Percentiles rank a stretch among this genome's conserved stretches.
phyloP scores from a whole-genome alignment of 2,888 invertebrate genomes.

The Frankliniella fusca region DNA sequence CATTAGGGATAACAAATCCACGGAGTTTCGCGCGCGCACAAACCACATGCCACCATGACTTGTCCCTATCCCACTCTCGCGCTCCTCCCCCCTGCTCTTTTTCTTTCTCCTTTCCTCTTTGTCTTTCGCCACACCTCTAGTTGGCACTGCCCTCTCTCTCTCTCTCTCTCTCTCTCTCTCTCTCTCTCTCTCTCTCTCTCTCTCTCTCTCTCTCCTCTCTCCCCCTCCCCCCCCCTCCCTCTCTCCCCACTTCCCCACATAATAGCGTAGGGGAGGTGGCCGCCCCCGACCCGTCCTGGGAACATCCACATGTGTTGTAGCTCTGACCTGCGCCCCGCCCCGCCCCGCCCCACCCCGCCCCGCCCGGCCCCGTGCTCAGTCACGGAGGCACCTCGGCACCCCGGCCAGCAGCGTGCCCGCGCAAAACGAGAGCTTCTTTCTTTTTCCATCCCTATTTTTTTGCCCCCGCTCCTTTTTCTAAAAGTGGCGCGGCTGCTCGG shows the following conservation, averaged over 20 bases:
- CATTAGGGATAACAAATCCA: neutral
- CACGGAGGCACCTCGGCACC: neutral
- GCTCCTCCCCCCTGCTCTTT: neutral
- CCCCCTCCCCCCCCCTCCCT: neutral
- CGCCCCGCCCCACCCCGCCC: neutral
- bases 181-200: slow-evolving; percentile 31
- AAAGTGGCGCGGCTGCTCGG: too few species aligned
- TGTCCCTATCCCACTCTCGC: neutral
- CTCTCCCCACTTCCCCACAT: neutral
- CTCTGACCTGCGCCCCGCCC: neutral
- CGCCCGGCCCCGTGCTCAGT: neutral
- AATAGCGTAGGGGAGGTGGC: neutral
- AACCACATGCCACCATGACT: neutral
- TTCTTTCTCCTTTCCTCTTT: neutral
- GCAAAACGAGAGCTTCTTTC: too few species aligned
- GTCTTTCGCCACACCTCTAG: neutral
- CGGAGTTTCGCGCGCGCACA: neutral
- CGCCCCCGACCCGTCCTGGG: neutral
- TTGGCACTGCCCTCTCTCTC: neutral
- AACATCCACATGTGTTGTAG: neutral
- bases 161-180: slow-evolving; percentile 2
- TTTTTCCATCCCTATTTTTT: too few species aligned
- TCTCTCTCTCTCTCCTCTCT: neutral
- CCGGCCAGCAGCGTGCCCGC: too few species aligned
- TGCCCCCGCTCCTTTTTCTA: too few species aligned